Evolutionary conservation across 2,797 vertebrate genomes (phyloP), one percentile per base, ranked within the genome.

Genomic region (Prionace glauca): DNA sequence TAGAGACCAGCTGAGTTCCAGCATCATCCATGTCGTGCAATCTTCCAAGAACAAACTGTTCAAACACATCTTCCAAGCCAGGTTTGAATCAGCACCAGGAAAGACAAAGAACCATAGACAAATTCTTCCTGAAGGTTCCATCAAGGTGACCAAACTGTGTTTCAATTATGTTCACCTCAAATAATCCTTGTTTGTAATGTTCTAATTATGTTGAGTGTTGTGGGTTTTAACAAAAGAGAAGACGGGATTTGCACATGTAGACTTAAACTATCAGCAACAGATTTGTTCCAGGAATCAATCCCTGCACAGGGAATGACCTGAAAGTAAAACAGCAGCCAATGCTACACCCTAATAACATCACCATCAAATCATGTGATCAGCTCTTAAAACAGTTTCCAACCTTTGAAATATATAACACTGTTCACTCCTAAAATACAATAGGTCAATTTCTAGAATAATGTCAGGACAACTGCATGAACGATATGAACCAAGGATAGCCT

Each of bases 31-130:
- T 88, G 96, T 99, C 96, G 97, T 99, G 96, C 97, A 98, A 96
- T 98, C 98, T 10, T 99, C 99, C 26, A 97, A 97, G 97, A 99
- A 98, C 97, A 98, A 98, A 96, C 98, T 99, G 96, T 97, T 99
- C 96, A 98, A 97, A 96, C 96, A 98, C 96, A 97, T 98, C 72
- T 99, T 99, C 97, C 97, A 97, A 0, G 96, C 79, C 0, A 97
- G 97, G 14, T 95, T 97, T 50, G 96, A 96, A n/a, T n/a, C 96
- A 24, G 45, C 18, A 3, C 36, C 56, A 0, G 81, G 36, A 20
- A 98, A 97, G 96, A 96, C 4, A 22, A 0, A 7, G 84, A 98
- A 97, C 96, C 96, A 96, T 7, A 97, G 87, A 96, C 96, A 97
- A 41, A 29, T 69, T 69, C 29, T n/a, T 20, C 14, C 26, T 26